Percentiles rank a stretch among this genome's conserved stretches.
phyloP scores from a whole-genome alignment of 2,888 invertebrate species.

The Sinodicranocentrus sp. region DNA sequence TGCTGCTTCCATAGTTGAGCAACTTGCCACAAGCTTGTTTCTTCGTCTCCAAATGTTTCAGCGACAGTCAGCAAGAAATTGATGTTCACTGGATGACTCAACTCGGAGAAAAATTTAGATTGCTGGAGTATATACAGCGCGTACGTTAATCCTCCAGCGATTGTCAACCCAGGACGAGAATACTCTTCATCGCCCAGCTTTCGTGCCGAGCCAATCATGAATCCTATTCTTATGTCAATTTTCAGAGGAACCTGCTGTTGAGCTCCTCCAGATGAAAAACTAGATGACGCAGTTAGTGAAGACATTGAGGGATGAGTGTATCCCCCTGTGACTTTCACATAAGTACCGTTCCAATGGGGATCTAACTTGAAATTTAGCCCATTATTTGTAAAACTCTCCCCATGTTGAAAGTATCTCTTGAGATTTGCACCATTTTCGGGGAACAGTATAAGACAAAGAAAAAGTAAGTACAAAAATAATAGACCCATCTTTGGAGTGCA shows the following conservation, averaged over 20 bases:
- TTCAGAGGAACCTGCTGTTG: slow-evolving; percentile 20
- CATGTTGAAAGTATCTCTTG: slow-evolving; percentile 46
- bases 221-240: slow-evolving; percentile 81
- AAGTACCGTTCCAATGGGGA: slow-evolving; percentile 52
- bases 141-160: slow-evolving; percentile 91
- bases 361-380: slow-evolving; percentile 50
- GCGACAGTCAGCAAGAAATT: slow-evolving; percentile 81
- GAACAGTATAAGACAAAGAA: slow-evolving; percentile 46
- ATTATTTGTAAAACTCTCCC: background rate
- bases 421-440: slow-evolving; percentile 62
- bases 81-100: slow-evolving; percentile 66
- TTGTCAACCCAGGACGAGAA: slow-evolving; percentile 86
- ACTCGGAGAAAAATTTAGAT: slow-evolving; percentile 76
- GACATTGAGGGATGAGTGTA: slow-evolving; percentile 20
- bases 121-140: slow-evolving; percentile 88
- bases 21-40: slow-evolving; percentile 90
- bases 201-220: slow-evolving; percentile 90
- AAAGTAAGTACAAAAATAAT: slow-evolving; percentile 4
- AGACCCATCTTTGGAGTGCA: background rate
- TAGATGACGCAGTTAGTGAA: background rate
- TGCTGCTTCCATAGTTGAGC: slow-evolving; percentile 88
- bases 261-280: background rate
- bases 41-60: slow-evolving; percentile 94
- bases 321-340: slow-evolving; percentile 48
- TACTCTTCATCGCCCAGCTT: slow-evolving; percentile 86